Percentiles rank a stretch among this genome's conserved stretches.
Evolutionary conservation across 2,888 invertebrate genomes (phyloP).

Genomic region (Meloe dianella): DNA sequence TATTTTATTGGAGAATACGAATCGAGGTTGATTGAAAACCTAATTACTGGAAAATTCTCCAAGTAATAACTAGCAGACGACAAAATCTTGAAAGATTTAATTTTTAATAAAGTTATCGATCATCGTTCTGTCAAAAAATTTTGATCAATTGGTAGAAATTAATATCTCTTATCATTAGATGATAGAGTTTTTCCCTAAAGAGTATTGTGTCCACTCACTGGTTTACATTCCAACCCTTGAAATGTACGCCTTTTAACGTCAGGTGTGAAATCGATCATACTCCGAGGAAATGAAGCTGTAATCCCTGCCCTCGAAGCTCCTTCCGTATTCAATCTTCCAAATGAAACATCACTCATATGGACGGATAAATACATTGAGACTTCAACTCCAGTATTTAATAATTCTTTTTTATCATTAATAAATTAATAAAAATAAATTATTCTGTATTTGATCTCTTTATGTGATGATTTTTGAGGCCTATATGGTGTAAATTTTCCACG

Average conservation of each 20-base stretch:
- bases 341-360: conserved; percentile 38
- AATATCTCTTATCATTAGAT: not conserved
- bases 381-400: no score
- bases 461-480: no score
- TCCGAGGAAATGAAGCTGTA: conserved; percentile 33
- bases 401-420: no score
- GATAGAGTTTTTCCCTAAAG: not conserved
- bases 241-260: conserved; percentile 28
- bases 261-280: conserved; percentile 40
- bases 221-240: not conserved
- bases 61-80: no score
- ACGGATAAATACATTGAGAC: no score
- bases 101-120: not conserved
- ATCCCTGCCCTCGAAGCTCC: conserved; percentile 31
- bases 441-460: no score
- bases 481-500: not conserved
- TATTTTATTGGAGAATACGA: not conserved
- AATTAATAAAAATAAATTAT: no score
- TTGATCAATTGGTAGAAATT: not conserved
- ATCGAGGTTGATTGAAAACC: not conserved
- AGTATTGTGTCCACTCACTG: not conserved
- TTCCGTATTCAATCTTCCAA: conserved; percentile 38
- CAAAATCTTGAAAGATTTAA: not conserved
- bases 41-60: not conserved
- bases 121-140: not conserved